These are phyloP conservation scores for Parnassius glacialis DNA, from an alignment of 2,888 invertebrate genomes.

Conservation along the genomic window DNA sequence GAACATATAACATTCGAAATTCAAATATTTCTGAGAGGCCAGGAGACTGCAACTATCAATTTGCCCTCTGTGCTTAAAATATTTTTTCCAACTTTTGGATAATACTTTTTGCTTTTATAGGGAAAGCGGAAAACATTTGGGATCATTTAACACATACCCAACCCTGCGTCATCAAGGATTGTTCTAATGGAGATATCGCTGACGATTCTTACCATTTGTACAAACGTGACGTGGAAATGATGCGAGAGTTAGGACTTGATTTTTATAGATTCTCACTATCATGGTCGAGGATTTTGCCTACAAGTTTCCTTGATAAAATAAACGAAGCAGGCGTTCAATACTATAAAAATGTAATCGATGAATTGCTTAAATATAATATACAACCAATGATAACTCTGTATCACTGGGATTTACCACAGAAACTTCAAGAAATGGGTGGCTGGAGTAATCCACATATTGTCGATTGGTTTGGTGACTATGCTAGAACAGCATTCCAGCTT, in stretches of 20 bases:
- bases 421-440: too few relatives aligned
- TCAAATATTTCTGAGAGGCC: too few relatives aligned
- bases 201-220: slow-evolving; percentile 81
- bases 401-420: slow-evolving; percentile 68
- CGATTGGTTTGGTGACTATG: too few relatives aligned
- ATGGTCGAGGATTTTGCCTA: slow-evolving; percentile 82
- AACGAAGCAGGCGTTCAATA: slow-evolving; percentile 81
- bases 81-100: not conserved
- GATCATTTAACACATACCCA: slow-evolving; percentile 75
- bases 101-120: slow-evolving; percentile 39
- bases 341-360: slow-evolving; percentile 82
- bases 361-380: slow-evolving; percentile 78
- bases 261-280: slow-evolving; percentile 78
- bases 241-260: slow-evolving; percentile 61
- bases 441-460: too few relatives aligned
- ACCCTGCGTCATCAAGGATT: slow-evolving; percentile 70
- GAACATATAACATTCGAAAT: too few relatives aligned
- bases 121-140: slow-evolving; percentile 81
- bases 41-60: too few relatives aligned
- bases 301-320: slow-evolving; percentile 67
- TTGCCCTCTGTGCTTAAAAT: not conserved
- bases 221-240: slow-evolving; percentile 70
- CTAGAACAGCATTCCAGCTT: too few relatives aligned
- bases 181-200: slow-evolving; percentile 79
- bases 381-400: slow-evolving; percentile 78